Percentiles rank a stretch among this genome's conserved stretches.
Conservation (phyloP, 2,797 vertebrate genomes). For the Loris lydekkerianus region DNA sequence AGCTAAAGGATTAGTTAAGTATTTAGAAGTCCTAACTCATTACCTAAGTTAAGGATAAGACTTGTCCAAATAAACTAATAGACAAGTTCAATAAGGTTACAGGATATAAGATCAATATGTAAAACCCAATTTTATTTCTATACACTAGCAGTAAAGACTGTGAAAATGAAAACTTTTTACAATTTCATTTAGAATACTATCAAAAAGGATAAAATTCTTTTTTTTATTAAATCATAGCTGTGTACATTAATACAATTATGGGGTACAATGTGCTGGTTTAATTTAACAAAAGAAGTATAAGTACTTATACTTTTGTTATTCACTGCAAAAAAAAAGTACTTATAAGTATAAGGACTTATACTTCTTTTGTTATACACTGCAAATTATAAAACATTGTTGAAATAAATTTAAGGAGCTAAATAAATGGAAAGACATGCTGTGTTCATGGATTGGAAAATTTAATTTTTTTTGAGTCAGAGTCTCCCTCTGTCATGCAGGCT, state of each 20-base stretch:
- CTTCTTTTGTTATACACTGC: not conserved
- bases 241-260: too few species aligned
- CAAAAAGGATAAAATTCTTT: constrained; percentile 41
- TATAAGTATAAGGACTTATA: too few species aligned
- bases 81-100: constrained; percentile 8
- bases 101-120: constrained; percentile 8
- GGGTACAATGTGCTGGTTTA: not conserved
- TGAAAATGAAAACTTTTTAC: constrained; percentile 13
- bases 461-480: not conserved
- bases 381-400: constrained; percentile 25
- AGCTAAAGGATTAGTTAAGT: not conserved
- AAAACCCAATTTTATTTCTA: constrained; percentile 35
- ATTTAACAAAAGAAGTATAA: not conserved
- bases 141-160: not conserved
- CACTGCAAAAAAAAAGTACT: too few species aligned
- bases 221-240: not conserved
- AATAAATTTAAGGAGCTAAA: constrained; percentile 52
- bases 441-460: constrained; percentile 3
- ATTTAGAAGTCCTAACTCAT: constrained; percentile 33
- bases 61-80: not conserved
- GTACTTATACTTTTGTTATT: too few species aligned
- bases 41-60: constrained; percentile 38
- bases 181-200: constrained; percentile 42
- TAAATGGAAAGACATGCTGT: not conserved
- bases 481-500: too few species aligned